A percentile compares a stretch with the other conserved stretches of the same genome.
Evolutionary conservation across 1,140 invertebrate genomes (phyloP).

Genomic region (Caenorhabditis inopinata): DNA sequence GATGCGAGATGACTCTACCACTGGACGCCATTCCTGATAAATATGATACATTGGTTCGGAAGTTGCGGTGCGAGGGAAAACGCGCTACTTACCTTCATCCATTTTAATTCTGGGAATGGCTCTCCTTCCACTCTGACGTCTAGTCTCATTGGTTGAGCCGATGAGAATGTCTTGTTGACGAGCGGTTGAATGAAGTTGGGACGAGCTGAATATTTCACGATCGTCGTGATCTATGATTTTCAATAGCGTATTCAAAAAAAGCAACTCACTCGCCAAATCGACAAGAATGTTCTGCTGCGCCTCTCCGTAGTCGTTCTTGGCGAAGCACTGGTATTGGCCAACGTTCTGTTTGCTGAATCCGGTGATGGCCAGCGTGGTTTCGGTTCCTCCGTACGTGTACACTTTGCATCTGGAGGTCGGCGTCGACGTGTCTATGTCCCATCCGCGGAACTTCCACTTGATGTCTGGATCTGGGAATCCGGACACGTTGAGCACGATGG

Average conservation of each 20-base stretch:
- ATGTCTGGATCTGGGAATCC: constrained; percentile 66
- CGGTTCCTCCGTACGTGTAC: constrained; percentile 59
- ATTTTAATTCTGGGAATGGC: constrained; percentile 90
- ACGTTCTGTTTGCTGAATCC: constrained; percentile 61
- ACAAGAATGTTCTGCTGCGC: constrained; percentile 64
- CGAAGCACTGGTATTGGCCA: constrained; percentile 64
- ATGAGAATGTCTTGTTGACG: constrained; percentile 76
- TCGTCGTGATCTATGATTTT: too few relatives aligned
- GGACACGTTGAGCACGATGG: constrained; percentile 56
- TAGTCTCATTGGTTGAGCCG: constrained; percentile 74
- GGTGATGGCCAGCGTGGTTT: constrained; percentile 61
- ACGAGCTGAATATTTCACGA: constrained; percentile 79
- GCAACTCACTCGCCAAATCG: constrained; percentile 63
- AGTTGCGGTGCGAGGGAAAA: not conserved
- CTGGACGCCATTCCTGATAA: constrained; percentile 79
- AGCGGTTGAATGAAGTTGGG: constrained; percentile 81
- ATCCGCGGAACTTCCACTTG: constrained; percentile 65
- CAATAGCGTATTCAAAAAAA: too few relatives aligned
- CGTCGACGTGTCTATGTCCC: constrained; percentile 58
- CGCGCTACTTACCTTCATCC: constrained; percentile 75
- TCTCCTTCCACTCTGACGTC: constrained; percentile 83
- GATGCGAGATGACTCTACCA: constrained; percentile 77
- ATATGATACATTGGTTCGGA: not conserved
- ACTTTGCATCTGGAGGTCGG: constrained; percentile 62
- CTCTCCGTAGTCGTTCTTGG: constrained; percentile 64